Percentiles rank a stretch among this genome's conserved stretches.
phyloP scores from a whole-genome alignment of 2,113 vertebrate genomes.

The Nothobranchius furzeri region DNA sequence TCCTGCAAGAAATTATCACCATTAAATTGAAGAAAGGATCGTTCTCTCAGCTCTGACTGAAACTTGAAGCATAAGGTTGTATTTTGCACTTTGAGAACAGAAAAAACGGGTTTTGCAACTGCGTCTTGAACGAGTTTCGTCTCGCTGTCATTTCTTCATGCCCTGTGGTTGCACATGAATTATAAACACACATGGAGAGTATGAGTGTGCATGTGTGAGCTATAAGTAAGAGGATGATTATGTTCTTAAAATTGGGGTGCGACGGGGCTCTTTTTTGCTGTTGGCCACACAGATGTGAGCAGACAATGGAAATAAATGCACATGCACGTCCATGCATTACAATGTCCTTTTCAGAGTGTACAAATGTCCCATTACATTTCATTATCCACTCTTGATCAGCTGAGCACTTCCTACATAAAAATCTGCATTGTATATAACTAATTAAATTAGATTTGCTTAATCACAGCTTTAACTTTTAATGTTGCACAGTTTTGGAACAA shows the following conservation, averaged over 20 bases:
- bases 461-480: slow-evolving; percentile 59
- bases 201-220: slow-evolving; percentile 37
- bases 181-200: slow-evolving; percentile 39
- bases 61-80: slow-evolving; percentile 41
- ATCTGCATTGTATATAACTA: slow-evolving; percentile 49
- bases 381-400: slow-evolving; percentile 52
- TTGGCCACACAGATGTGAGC: slow-evolving; percentile 48
- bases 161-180: slow-evolving; percentile 51
- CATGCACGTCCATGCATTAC: slow-evolving; percentile 18
- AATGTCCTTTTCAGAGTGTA: slow-evolving; percentile 5
- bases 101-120: slow-evolving; percentile 1
- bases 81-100: slow-evolving; percentile 46
- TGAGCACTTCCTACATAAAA: slow-evolving; percentile 37
- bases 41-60: not conserved
- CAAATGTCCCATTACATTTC: slow-evolving; percentile 20
- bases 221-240: slow-evolving; percentile 41
- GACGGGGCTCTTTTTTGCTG: slow-evolving; percentile 6
- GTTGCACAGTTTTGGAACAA: slow-evolving; percentile 43
- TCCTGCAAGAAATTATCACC: too few relatives aligned
- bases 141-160: slow-evolving; percentile 56
- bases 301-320: slow-evolving; percentile 47
- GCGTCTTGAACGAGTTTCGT: slow-evolving; percentile 24
- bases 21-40: not conserved
- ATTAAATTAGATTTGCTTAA: slow-evolving; percentile 64
- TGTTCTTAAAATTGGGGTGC: slow-evolving; percentile 10